Evolutionary conservation across 2,888 invertebrate species (phyloP).

Genomic region (Onthophagus sagittarius): DNA sequence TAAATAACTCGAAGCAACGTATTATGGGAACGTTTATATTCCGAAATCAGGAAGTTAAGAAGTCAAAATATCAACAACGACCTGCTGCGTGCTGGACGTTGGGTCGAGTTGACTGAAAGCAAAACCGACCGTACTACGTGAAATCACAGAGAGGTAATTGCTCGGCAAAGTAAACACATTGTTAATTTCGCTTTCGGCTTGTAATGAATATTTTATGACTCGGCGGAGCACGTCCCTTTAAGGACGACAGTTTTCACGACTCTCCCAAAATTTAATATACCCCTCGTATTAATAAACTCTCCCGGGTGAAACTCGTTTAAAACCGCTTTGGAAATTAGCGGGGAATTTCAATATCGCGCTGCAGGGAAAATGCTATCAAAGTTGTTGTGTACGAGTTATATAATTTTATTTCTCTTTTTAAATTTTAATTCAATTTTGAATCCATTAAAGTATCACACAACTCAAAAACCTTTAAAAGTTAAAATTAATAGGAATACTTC

Average conservation of each 20-base stretch:
- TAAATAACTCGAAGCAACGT: neutral
- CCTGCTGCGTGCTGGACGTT: neutral
- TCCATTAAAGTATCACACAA: neutral
- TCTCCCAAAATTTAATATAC: neutral
- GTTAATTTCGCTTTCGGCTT: neutral
- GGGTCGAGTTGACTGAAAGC: neutral
- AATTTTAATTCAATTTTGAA: neutral
- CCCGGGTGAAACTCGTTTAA: neutral
- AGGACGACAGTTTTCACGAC: neutral
- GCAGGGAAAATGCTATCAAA: neutral
- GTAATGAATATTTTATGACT: neutral
- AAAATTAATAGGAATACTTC: too few species aligned
- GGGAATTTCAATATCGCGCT: neutral
- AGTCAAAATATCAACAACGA: neutral
- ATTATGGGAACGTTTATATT: neutral
- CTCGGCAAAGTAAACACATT: neutral
- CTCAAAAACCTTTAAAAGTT: too few species aligned
- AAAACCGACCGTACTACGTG: neutral
- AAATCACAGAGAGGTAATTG: neutral
- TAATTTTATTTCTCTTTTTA: neutral
- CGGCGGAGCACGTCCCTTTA: neutral
- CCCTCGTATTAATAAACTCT: neutral
- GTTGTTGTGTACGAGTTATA: neutral
- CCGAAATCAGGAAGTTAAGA: neutral
- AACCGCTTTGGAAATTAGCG: neutral